Evolutionary conservation across 2,797 vertebrate genomes (phyloP).

Genomic region (Aeoliscus strigatus): DNA sequence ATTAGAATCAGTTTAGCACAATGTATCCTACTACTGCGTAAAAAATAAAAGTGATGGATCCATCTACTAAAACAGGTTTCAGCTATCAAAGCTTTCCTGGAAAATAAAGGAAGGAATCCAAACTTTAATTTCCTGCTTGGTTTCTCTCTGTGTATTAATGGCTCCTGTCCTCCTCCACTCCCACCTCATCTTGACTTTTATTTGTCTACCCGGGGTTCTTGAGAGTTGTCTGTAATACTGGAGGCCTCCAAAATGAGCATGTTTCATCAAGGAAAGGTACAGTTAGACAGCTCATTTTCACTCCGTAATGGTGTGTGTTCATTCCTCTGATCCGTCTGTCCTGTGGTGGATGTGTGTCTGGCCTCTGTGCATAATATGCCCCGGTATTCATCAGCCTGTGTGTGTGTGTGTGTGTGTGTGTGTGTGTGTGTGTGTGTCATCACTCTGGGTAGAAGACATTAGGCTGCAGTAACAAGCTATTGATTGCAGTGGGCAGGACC

Average conservation of each 20-base stretch:
- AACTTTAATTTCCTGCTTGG: constrained; percentile 59
- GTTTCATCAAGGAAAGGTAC: constrained; percentile 33
- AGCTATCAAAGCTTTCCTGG: constrained; percentile 26
- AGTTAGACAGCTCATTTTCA: constrained; percentile 11
- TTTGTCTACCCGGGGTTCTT: constrained; percentile 21
- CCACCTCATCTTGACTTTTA: constrained; percentile 20
- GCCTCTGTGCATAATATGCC: constrained; percentile 11
- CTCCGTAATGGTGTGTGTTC: constrained; percentile 2
- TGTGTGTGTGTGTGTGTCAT: constrained; percentile 28
- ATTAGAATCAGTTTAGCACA: constrained; percentile 6
- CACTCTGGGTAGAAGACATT: constrained; percentile 50
- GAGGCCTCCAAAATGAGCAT: constrained; percentile 57
- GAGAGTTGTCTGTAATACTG: constrained; percentile 58
- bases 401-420: constrained; percentile 12
- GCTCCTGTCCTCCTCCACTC: constrained; percentile 18
- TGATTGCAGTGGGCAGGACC: constrained; percentile 49
- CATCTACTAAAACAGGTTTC: constrained; percentile 25
- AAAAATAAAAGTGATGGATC: constrained; percentile 30
- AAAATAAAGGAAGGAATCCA: constrained; percentile 35
- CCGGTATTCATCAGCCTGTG: constrained; percentile 2
- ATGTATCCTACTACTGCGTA: constrained; percentile 2
- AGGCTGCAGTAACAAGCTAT: constrained; percentile 64
- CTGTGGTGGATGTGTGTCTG: constrained; percentile 3
- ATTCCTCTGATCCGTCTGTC: background rate
- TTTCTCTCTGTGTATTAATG: constrained; percentile 48